Base-by-base conservation (phyloP, 2,888 invertebrate genomes). In the Drosophila fulvimacula region DNA sequence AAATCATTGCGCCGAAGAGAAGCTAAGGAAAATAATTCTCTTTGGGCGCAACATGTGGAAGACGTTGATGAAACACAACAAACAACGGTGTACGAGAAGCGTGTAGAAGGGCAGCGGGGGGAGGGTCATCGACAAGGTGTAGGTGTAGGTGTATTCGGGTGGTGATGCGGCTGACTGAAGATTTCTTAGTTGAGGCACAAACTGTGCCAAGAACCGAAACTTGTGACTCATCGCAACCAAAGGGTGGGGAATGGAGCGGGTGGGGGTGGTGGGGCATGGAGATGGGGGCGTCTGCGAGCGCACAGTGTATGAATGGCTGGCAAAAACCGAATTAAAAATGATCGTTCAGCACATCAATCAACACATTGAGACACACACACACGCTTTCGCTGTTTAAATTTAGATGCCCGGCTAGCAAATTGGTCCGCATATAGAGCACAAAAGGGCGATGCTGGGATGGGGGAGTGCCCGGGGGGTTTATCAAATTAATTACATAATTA, bases 291-390 rank as follows among this genome's bases (percentile, higher is more conserved):
- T 15, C 5, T n/a, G 27, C 19, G 41, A 36, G 41, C 36, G 49
- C 17, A 42, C 36, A 17, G 66, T 66, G 59, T 52, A 67, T 72
- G 68, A 63, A 74, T 65, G 71, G 65, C 62, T 70, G 63, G 67
- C 78, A 72, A 59, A 84, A 82, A 51, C 64, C 69, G 74, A 87
- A 87, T 81, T 71, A 67, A 84, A 84, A 84, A 89, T 82, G 73
- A 87, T 84, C 82, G 73, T 87, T 89, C 89, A 89, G 71, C 88
- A 83, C 82, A 84, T 84, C 84, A 87, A 87, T 88, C 84, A 84
- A 73, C 89, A 76, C 74, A 76, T 76, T 80, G 81, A 75, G 66
- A 69, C 48, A 19, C 17, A 38, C 38, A 39, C 21, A 63, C 17
- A 34, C 52, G 61, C 51, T 69, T 13, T 62, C 17, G 39, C 51